These are phyloP conservation scores for Eupithecia vulgata DNA, from an alignment of 2,888 invertebrate species.

Conservation along the genomic window DNA sequence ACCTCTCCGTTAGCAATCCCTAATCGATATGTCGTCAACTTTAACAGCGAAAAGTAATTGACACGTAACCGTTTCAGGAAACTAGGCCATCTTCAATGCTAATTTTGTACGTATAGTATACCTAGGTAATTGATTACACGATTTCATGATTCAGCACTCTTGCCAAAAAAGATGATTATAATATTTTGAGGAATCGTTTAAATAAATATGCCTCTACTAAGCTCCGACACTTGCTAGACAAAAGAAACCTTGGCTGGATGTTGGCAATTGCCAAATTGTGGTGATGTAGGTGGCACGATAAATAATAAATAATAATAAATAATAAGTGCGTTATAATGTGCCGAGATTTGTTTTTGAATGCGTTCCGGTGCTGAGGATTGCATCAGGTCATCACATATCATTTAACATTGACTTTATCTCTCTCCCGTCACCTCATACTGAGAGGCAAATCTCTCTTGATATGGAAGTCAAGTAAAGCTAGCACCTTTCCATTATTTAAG, in stretches of 20 bases:
- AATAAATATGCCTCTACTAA: slow-evolving; percentile 45
- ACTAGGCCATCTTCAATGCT: slow-evolving; percentile 25
- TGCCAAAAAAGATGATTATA: slow-evolving; percentile 23
- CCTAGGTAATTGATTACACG: neutral
- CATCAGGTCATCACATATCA: slow-evolving; percentile 47
- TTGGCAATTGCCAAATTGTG: slow-evolving; percentile 64
- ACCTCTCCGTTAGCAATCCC: slow-evolving; percentile 31
- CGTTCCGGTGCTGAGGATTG: slow-evolving; percentile 49
- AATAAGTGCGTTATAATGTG: no score
- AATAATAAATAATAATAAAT: no score
- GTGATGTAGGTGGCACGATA: slow-evolving; percentile 56
- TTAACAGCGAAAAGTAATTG: slow-evolving; percentile 14
- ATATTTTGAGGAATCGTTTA: slow-evolving; percentile 31
- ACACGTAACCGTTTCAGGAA: slow-evolving; percentile 20
- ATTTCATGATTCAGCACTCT: slow-evolving; percentile 20
- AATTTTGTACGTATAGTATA: slow-evolving; percentile 14
- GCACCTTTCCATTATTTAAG: slow-evolving; percentile 7
- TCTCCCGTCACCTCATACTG: neutral
- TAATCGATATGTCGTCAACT: slow-evolving; percentile 16
- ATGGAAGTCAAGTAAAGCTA: neutral
- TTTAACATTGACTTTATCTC: slow-evolving; percentile 11
- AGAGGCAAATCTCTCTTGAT: neutral
- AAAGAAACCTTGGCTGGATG: slow-evolving; percentile 62
- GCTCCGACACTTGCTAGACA: slow-evolving; percentile 56
- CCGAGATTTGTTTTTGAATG: slow-evolving; percentile 54